phyloP scores from a whole-genome alignment of 2,113 vertebrate genomes.

The Echinops telfairi region DNA sequence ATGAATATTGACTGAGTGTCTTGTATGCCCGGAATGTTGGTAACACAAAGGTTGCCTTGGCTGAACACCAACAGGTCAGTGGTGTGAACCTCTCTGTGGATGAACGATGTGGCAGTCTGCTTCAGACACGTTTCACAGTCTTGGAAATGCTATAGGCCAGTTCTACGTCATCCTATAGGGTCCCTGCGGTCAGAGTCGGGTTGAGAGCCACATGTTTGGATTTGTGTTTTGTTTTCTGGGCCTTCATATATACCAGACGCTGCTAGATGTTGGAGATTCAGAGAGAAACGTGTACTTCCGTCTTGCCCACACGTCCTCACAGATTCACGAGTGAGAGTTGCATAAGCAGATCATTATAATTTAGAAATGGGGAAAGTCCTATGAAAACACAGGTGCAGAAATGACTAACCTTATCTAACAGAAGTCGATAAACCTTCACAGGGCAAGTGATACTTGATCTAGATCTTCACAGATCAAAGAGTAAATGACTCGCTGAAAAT shows the following conservation, averaged over 20 bases:
- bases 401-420: constrained; percentile 56
- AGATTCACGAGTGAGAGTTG: not conserved
- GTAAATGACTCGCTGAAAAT: constrained; percentile 1
- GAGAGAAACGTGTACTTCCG: not conserved
- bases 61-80: not conserved
- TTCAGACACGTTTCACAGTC: not conserved
- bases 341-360: constrained; percentile 38
- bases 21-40: not conserved
- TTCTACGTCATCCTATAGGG: not conserved
- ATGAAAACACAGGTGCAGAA: constrained; percentile 58
- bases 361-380: constrained; percentile 62
- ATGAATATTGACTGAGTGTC: not conserved
- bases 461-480: constrained; percentile 28
- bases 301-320: not conserved
- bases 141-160: not conserved
- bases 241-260: not conserved
- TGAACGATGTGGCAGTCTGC: not conserved
- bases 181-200: not conserved
- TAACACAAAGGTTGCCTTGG: not conserved
- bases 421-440: constrained; percentile 55
- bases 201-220: not conserved
- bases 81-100: not conserved
- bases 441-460: not conserved
- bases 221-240: not conserved
- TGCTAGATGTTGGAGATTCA: not conserved